Base-by-base conservation (phyloP, 2,888 invertebrate genomes). In the Diarsia mendica region DNA sequence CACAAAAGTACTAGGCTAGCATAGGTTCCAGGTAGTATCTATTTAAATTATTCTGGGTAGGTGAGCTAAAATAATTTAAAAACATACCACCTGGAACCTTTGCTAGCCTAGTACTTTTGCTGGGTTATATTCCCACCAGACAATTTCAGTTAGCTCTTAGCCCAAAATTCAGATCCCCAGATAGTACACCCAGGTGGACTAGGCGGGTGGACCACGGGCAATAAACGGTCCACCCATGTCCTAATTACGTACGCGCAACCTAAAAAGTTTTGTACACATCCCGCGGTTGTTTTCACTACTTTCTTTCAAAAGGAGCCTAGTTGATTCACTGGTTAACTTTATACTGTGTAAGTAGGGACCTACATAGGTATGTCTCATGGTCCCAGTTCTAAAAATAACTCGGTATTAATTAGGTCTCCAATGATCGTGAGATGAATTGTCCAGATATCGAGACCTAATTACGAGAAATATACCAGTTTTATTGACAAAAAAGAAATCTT, bases 361-460 rank as follows among this genome's bases (percentile, higher is more conserved):
- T 55, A 61, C 28, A 61, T 60, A 75, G 48, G 44, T 61, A 68
- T 63, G 70, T 69, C 46, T 51, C 63, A 13, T 46, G 61, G 39
- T 46, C n/a, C 33, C 46, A 28, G 61, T 28, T 77, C 80, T 88
- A 82, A 85, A 87, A 88, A 87, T 87, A 87, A 77, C 78, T 70
- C 49, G 0, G 79, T 82, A 85, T 88, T 87, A 87, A 87, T 88
- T 86, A 87, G 83, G 79, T 80, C 77, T 73, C 70, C 81, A 84
- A 81, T 88, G 83, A 87, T 87, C 87, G 87, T 87, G 87, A 87
- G 87, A 88, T 88, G 88, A 77, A 79, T 83, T 77, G 85, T 78
- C 15, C 49, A 23, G 87, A 87, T 87, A 88, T 75, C 65, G 73
- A 80, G 83, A 69, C 80, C 82, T 87, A 88, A 87, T 87, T 87